Conservation (phyloP, 2,888 invertebrate species). For the Acronicta alni region DNA sequence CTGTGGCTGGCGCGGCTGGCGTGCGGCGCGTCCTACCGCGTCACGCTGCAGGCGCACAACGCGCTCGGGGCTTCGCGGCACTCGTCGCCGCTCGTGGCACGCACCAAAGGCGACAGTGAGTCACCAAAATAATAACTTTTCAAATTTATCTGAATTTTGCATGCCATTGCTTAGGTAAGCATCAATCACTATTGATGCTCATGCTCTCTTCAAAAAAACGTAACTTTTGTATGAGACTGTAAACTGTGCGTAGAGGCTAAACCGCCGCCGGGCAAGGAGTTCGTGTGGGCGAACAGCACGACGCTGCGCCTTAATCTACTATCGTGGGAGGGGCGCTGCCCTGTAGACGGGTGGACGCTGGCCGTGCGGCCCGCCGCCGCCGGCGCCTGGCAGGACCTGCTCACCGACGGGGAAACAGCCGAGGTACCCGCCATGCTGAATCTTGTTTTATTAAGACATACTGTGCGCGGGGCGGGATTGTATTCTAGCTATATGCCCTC, state of each 20-base stretch:
- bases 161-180: too few relatives aligned
- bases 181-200: too few relatives aligned
- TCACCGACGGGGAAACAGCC: slow-evolving; percentile 65
- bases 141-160: background rate
- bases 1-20: slow-evolving; percentile 90
- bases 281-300: slow-evolving; percentile 92
- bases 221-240: slow-evolving; percentile 31
- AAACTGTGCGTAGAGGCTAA: slow-evolving; percentile 82
- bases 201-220: background rate
- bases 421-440: slow-evolving; percentile 57
- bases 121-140: slow-evolving; percentile 1
- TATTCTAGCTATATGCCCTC: slow-evolving; percentile 69
- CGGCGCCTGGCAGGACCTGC: slow-evolving; percentile 76
- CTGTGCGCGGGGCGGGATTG: slow-evolving; percentile 19
- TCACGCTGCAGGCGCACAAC: slow-evolving; percentile 92
- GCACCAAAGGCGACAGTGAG: slow-evolving; percentile 84
- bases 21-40: slow-evolving; percentile 92
- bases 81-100: slow-evolving; percentile 81
- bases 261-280: slow-evolving; percentile 90
- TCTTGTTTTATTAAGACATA: too few relatives aligned
- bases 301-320: slow-evolving; percentile 91
- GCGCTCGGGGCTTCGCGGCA: slow-evolving; percentile 91
- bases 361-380: slow-evolving; percentile 80
- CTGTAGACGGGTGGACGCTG: slow-evolving; percentile 91
- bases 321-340: slow-evolving; percentile 93